Evolutionary conservation across 2,113 vertebrate genomes (phyloP).

Genomic region (Calyptomena viridis): DNA sequence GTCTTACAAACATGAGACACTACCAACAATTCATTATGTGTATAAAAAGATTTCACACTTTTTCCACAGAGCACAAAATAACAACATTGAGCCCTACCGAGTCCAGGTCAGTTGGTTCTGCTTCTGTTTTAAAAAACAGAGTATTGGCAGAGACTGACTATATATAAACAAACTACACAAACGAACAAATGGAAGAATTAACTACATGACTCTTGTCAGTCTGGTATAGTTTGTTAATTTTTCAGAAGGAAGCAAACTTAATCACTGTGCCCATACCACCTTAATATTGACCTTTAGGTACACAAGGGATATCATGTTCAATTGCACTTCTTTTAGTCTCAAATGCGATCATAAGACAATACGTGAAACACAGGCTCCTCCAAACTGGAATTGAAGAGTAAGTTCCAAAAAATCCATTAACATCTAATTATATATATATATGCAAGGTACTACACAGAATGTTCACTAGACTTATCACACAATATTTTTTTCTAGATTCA

Average conservation of each 20-base stretch:
- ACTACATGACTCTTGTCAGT: background rate
- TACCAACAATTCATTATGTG: background rate
- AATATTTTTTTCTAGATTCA: background rate
- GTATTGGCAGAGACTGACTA: background rate
- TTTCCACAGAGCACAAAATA: background rate
- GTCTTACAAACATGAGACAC: background rate
- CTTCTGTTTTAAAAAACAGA: background rate
- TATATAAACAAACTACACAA: background rate
- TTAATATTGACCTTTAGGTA: background rate
- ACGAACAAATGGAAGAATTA: background rate
- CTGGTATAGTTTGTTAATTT: background rate
- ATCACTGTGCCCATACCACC: background rate
- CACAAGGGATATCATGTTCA: background rate
- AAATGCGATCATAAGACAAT: background rate
- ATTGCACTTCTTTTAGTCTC: background rate
- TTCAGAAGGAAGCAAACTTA: background rate
- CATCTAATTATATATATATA: background rate
- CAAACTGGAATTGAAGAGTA: background rate
- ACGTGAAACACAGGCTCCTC: background rate
- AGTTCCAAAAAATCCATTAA: background rate
- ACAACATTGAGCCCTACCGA: background rate
- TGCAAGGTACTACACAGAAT: background rate
- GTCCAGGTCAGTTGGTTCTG: background rate
- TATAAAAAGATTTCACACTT: background rate
- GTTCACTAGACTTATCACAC: background rate